Evolutionary conservation across 2,888 invertebrate genomes (phyloP), one percentile per base, ranked within the genome.

Genomic region (Polyploca ridens): DNA sequence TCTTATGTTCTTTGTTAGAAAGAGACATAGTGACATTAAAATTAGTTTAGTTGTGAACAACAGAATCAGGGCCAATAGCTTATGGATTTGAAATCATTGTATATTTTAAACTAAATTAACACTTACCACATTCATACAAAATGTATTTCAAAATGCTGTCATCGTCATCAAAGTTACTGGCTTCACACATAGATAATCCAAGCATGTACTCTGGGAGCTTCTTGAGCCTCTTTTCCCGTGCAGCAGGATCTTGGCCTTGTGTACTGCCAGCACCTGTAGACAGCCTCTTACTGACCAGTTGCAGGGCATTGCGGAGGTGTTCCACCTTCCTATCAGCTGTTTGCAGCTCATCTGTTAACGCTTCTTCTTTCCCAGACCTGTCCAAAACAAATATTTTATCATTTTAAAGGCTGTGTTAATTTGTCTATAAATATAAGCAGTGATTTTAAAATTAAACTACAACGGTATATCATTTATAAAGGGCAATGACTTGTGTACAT

Each of bases 141-240:
- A 95, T 94, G 75, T 94, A 93, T 74, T 95, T 96, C 74, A 96
- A 88, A 71, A 95, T 89, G 90, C 95, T 94, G 85, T 96, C 93
- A 87, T 96, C 94, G 87, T 95, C 91, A 90, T 96, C 93, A 94
- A 89, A 86, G 82, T 95, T 96, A 82, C 94, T 95, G 71, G 94
- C 95, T 81, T 96, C 97, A 82, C 94, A 95, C 96, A 97, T 96
- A 67, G 96, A 96, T 71, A 96, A 94, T 1, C 97, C 98, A 65
- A 99, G 94, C 70, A 96, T 94, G 85, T 96, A 97, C 86, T 99
- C 98, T 6, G 98, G 96, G 73, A 97, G 96, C 94, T 99, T 99
- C 95, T 97, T 98, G 95, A 95, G 91, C 76, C 96, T 94, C 87
- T 97, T 97, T 73, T 97, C 97, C 78, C 96, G 94, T 62, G 96